Evolutionary conservation across 2,888 invertebrate genomes (phyloP), one percentile per base, ranked within the genome.

Genomic region (Drosophila recens): DNA sequence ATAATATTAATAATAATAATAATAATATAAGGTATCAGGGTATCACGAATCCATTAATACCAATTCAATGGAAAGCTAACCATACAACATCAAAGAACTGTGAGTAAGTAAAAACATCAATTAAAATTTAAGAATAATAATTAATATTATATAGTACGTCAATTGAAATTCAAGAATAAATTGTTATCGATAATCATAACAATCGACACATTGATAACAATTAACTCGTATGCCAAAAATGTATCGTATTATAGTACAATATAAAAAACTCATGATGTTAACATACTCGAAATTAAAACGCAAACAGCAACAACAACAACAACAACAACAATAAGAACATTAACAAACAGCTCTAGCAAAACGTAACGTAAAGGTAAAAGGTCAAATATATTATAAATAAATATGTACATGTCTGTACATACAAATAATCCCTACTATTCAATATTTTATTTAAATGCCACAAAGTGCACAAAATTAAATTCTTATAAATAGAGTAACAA

Each of bases 271-370:
- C 27, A 59, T 17, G 34, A 40, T 49, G 17, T 40, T 49, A 45
- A 36, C 43, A 45, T 56, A 56, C 45, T 56, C 45, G 27, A 57
- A 45, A 57, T 27, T 20, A 61, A 42, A 59, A 61, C 51, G 48
- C 49, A 61, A 61, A 64, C 40, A 15, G 13, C 33, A 63, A 56
- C 46, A 46, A 38, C 11, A 59, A 59, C 46, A 46, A 38, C 11
- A 59, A 59, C 56, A 48, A 40, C 56, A 63, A 63, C 54, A 63
- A 46, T 63, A 46, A 63, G 38, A 48, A 48, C 46, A 61, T 30
- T 42, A 45, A 36, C 51, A 56, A 48, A 49, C 38, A 56, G 23
- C 38, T 58, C 48, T 58, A 38, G 45, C 34, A 56, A 45, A 43
- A 15, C 20, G 33, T 43, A 43, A n/a, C 20, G 33, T 34, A 34